phyloP scores from a whole-genome alignment of 2,113 vertebrate species.

The Campylomormyrus tamandua region DNA sequence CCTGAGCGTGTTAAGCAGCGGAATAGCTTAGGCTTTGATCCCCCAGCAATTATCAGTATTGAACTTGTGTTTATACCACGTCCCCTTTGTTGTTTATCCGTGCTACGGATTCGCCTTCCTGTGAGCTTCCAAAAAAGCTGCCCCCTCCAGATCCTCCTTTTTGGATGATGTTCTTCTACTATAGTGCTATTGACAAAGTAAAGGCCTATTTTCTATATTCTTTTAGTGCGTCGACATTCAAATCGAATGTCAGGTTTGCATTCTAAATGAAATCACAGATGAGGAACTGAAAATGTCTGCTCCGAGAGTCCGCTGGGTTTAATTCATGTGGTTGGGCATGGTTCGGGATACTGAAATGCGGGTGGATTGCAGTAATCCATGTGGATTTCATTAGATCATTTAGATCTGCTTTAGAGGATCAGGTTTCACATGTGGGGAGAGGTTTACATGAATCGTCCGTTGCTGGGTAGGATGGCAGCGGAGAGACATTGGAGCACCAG shows the following conservation, averaged over 20 bases:
- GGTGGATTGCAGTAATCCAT: not conserved
- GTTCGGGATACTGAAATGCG: not conserved
- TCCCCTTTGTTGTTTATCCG: not conserved
- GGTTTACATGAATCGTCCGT: not conserved
- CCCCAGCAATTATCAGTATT: not conserved
- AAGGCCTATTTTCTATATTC: not conserved
- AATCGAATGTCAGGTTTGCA: not conserved
- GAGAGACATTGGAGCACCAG: not conserved
- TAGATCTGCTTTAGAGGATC: not conserved
- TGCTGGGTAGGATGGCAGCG: not conserved
- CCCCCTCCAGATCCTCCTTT: not conserved
- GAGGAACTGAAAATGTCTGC: not conserved
- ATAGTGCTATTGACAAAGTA: not conserved
- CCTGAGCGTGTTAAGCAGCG: not conserved
- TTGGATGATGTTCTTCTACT: not conserved
- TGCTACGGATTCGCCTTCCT: not conserved
- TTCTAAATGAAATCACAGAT: not conserved
- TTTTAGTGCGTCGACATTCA: not conserved
- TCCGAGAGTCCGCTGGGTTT: not conserved
- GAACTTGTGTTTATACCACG: not conserved
- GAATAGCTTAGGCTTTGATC: not conserved
- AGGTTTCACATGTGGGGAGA: not conserved
- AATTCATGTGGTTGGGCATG: not conserved
- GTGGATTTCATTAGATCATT: conserved; percentile 1
- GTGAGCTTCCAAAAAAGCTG: not conserved